Base-by-base conservation (phyloP, 2,797 vertebrate genomes). In the Chaunax sp. region DNA sequence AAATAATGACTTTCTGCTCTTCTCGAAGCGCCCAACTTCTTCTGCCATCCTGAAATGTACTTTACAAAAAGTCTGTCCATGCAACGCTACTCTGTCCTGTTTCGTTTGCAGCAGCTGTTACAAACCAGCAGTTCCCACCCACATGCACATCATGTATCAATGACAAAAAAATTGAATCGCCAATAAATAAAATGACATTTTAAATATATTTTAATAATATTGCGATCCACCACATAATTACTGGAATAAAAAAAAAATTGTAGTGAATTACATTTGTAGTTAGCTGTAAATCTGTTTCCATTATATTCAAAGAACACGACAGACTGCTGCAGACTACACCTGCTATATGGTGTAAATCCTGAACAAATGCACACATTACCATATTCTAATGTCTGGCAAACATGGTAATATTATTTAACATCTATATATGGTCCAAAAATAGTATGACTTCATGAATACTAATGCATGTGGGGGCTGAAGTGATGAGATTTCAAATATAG, bases 401-500 rank as follows among this genome's bases (percentile, higher is more conserved):
- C 10, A 55, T 25, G n/a, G n/a, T n/a, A 44, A 70, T 57, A 58
- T 66, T 59, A 72, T 69, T 64, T 6, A 64, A 55, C 59, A 68
- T 74, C 26, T 47, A 50, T 49, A 46, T 47, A 46, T 49, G 45
- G 40, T 50, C 47, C 51, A 14, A 57, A 77, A 78, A 72, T 41
- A 40, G 44, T 19, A n/a, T 12, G 45, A 59, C 30, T 77, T 53
- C 60, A 77, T 87, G 80, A 90, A 86, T 84, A 79, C 67, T 75
- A 75, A 81, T 81, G 53, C 15, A 6, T 12, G 25, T 56, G 28
- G 40, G 75, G 53, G 60, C 40, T 41, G 16, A 28, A 40, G 43
- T 40, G 35, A 22, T 57, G 28, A 55, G 20, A 60, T 49, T 62
- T 56, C 35, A 53, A 53, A 18, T 22, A 28, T 11, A 38, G 46